Evolutionary conservation across 2,888 invertebrate species (phyloP), one percentile per base, ranked within the genome.

Genomic region (Anaspis maculata): DNA sequence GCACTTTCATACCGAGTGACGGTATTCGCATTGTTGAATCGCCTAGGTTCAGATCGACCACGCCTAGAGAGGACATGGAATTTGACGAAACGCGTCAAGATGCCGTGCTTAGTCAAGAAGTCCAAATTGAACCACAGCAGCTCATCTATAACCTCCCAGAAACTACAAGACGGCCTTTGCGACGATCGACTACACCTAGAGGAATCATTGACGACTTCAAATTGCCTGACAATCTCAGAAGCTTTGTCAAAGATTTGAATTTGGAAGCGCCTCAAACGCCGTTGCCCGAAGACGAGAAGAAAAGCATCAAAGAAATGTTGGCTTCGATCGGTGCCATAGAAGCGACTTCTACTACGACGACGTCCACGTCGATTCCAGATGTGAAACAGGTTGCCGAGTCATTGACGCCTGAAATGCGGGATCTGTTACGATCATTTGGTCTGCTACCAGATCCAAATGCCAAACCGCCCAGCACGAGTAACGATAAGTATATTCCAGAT

Each of bases 361-460:
- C 52, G 1, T 51, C 57, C 23, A 56, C 56, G 2, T 26, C 43
- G 3, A 34, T 53, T 3, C 62, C 64, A 3, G 57, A 64, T 37
- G 54, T 61, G n/a, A 50, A 55, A 15, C 45, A 54, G 24, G 57
- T 65, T 3, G 66, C 61, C 3, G 60, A 62, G 25, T 61, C 53
- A 36, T 48, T 67, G 34, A 56, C 53, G 11, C 63, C 66, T 5
- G 66, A 66, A 22, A 67, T 67, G 66, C 54, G 64, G 50, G 59
- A 67, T 30, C 43, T 71, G 24, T 42, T 72, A 7, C 62, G 66
- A 52, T 64, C 56, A 30, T 67, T 71, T 44, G 72, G 72, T 9
- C 52, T 71, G 25, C 48, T 67, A 23, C 54, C 57, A 7, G 48
- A 59, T 45, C 51, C 56, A 6, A 54, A 57, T 30, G 32, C 28